These are phyloP conservation scores for Pseudoips prasinana DNA, from an alignment of 2,888 invertebrate species.

Conservation along the genomic window DNA sequence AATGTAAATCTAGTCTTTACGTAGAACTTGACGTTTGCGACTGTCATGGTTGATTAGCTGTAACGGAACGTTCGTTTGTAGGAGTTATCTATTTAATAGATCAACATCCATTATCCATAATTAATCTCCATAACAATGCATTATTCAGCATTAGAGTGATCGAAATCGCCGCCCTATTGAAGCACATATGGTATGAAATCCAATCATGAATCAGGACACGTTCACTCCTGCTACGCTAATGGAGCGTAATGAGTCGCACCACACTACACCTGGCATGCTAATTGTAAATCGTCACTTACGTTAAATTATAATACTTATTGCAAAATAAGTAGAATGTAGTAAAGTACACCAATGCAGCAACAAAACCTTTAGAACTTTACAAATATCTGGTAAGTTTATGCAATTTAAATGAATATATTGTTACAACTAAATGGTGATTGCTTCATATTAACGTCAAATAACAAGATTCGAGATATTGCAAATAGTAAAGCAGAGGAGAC, in stretches of 20 bases:
- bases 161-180: conserved; percentile 45
- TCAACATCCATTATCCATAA: conserved; percentile 32
- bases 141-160: conserved; percentile 46
- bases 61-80: conserved; percentile 18
- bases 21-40: conserved; percentile 15
- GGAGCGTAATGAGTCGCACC: conserved; percentile 59
- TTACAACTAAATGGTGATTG: too few relatives aligned
- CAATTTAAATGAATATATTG: too few relatives aligned
- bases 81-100: conserved; percentile 26
- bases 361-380: too few relatives aligned
- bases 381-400: too few relatives aligned
- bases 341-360: too few relatives aligned
- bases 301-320: conserved; percentile 53
- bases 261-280: conserved; percentile 57
- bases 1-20: conserved; percentile 28
- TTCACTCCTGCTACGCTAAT: conserved; percentile 59
- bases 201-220: conserved; percentile 58
- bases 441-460: too few relatives aligned
- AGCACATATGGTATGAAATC: conserved; percentile 46
- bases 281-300: conserved; percentile 46
- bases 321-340: conserved; percentile 32
- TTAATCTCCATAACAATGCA: conserved; percentile 37
- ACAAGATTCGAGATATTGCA: too few relatives aligned
- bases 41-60: conserved; percentile 27
- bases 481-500: too few relatives aligned